phyloP scores from a whole-genome alignment of 2,113 vertebrate genomes.

The Canis aureus region DNA sequence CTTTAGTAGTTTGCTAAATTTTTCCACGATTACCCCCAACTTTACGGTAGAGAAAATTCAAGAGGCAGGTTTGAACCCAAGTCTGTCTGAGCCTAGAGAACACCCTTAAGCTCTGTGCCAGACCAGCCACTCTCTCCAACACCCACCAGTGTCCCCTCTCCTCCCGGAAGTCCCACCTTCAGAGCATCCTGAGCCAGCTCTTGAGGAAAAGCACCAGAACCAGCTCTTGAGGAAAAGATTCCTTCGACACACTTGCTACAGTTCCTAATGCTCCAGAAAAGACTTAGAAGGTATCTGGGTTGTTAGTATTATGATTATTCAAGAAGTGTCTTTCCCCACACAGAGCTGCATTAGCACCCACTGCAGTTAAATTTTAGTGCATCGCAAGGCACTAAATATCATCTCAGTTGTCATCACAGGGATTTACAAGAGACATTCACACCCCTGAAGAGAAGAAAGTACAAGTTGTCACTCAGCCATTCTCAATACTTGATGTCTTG shows the following conservation, averaged over 20 bases:
- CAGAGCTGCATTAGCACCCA: neutral
- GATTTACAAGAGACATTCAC: constrained; percentile 77
- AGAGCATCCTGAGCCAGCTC: neutral
- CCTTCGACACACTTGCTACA: neutral
- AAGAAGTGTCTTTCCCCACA: neutral
- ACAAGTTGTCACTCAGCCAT: constrained; percentile 70
- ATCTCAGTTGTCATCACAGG: constrained; percentile 75
- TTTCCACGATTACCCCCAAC: neutral
- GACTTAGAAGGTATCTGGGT: neutral
- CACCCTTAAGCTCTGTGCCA: neutral
- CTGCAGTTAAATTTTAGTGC: constrained; percentile 52
- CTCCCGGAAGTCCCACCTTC: neutral
- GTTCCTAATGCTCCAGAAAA: neutral
- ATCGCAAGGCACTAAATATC: constrained; percentile 73
- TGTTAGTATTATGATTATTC: neutral
- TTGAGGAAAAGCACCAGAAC: neutral
- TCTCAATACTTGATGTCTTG: constrained; percentile 64
- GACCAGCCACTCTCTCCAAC: neutral
- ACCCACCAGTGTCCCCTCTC: neutral
- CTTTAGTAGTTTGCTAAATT: neutral
- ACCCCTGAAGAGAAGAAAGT: constrained; percentile 71
- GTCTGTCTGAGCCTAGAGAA: neutral
- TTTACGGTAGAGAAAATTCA: neutral
- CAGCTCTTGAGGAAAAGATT: neutral
- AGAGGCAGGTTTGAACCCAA: neutral